Evolutionary conservation across 1,140 invertebrate species (phyloP).

Genomic region (Nomia melanderi): DNA sequence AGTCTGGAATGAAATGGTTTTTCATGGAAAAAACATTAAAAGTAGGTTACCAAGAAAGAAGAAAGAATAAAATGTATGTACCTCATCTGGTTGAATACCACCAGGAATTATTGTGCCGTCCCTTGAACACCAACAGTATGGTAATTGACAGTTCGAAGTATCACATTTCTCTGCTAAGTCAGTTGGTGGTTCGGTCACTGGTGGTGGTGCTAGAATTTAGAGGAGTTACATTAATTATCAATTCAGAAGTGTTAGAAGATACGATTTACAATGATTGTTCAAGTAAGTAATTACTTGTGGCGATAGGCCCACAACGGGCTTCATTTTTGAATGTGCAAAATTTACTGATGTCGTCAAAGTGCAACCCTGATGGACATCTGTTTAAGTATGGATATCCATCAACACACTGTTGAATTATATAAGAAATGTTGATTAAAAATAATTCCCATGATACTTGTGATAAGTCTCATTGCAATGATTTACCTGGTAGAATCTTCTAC

Average conservation of each 20-base stretch:
- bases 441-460: not conserved
- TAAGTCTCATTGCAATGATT: slow-evolving; percentile 1
- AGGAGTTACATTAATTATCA: slow-evolving; percentile 16
- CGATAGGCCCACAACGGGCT: slow-evolving; percentile 93
- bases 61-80: slow-evolving; percentile 70
- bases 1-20: slow-evolving; percentile 83
- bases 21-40: not conserved
- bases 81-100: slow-evolving; percentile 89
- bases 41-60: not conserved
- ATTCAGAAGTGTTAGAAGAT: not conserved
- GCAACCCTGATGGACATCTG: slow-evolving; percentile 92
- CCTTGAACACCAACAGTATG: slow-evolving; percentile 96
- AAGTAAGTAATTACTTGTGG: slow-evolving; percentile 87
- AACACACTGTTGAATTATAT: slow-evolving; percentile 85
- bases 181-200: slow-evolving; percentile 88
- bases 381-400: slow-evolving; percentile 93
- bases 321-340: slow-evolving; percentile 95
- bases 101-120: slow-evolving; percentile 94
- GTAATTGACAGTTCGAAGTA: slow-evolving; percentile 87
- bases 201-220: slow-evolving; percentile 85
- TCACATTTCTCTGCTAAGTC: slow-evolving; percentile 91
- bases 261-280: not conserved
- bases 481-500: slow-evolving; percentile 93
- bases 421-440: slow-evolving; percentile 6
- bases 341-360: slow-evolving; percentile 95